Percentiles rank a stretch among this genome's conserved stretches.
These are phyloP conservation scores for Ichneumon xanthorius DNA, from an alignment of 2,888 invertebrate species.

Conservation along the genomic window DNA sequence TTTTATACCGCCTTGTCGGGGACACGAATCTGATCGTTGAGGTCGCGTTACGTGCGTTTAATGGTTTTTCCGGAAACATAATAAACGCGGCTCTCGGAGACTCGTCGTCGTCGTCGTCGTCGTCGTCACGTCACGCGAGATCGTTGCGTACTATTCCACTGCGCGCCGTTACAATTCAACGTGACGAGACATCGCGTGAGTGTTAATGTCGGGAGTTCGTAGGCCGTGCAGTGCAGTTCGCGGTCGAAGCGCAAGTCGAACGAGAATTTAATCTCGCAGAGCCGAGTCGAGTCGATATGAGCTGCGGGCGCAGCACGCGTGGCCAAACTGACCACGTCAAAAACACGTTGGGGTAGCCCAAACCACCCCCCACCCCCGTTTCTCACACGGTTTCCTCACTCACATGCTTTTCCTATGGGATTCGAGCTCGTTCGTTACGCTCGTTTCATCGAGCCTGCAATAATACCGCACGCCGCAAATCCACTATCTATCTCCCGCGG, in stretches of 20 bases:
- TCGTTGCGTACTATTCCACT: slow-evolving; percentile 42
- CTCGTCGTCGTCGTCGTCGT: slow-evolving; percentile 29
- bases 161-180: slow-evolving; percentile 46
- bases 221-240: background rate
- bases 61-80: background rate
- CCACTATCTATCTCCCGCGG: slow-evolving; percentile 37
- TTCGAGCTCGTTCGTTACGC: slow-evolving; percentile 32
- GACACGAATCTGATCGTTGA: too few relatives aligned
- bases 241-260: slow-evolving; percentile 32
- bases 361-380: background rate
- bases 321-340: slow-evolving; percentile 42
- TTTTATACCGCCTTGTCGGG: too few relatives aligned
- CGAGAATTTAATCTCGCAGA: slow-evolving; percentile 59
- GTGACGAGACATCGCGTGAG: slow-evolving; percentile 53
- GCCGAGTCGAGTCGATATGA: slow-evolving; percentile 45
- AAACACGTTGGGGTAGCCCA: slow-evolving; percentile 35
- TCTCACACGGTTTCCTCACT: background rate
- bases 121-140: slow-evolving; percentile 39
- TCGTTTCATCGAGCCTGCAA: slow-evolving; percentile 44
- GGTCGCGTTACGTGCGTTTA: background rate
- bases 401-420: slow-evolving; percentile 39
- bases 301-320: slow-evolving; percentile 30
- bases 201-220: slow-evolving; percentile 34
- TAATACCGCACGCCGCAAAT: slow-evolving; percentile 13
- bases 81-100: background rate